phyloP scores from a whole-genome alignment of 2,888 invertebrate species.

The Synergus japonicus region DNA sequence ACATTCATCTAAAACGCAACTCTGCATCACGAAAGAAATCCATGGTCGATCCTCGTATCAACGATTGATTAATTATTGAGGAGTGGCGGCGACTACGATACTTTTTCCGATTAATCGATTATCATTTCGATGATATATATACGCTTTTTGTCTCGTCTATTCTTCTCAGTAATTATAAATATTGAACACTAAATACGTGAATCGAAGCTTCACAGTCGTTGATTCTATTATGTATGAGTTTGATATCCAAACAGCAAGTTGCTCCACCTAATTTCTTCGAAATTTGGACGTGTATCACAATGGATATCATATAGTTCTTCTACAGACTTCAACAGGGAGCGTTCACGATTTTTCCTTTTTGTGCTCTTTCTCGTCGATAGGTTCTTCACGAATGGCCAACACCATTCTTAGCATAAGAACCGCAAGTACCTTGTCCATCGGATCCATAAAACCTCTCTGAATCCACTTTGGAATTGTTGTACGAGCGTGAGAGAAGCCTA shows the following conservation, averaged over 20 bases:
- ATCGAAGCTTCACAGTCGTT: not conserved
- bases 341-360: slow-evolving; percentile 65
- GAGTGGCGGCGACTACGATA: not conserved
- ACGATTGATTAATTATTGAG: not conserved
- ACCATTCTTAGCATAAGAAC: slow-evolving; percentile 87
- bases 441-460: slow-evolving; percentile 98
- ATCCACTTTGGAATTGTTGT: slow-evolving; percentile 99
- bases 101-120: not conserved
- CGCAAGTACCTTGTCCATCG: slow-evolving; percentile 94
- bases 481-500: slow-evolving; percentile 97
- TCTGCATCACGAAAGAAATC: slow-evolving; percentile 15
- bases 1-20: slow-evolving; percentile 19
- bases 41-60: not conserved
- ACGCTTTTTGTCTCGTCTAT: not conserved
- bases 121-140: slow-evolving; percentile 17
- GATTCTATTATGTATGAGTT: slow-evolving; percentile 19
- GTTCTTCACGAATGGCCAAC: slow-evolving; percentile 75
- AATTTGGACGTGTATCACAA: slow-evolving; percentile 29
- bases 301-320: slow-evolving; percentile 16
- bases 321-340: not conserved
- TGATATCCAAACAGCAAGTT: not conserved
- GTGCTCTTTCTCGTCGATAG: slow-evolving; percentile 68
- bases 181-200: slow-evolving; percentile 35
- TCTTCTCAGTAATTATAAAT: slow-evolving; percentile 22
- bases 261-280: slow-evolving; percentile 1